Percentiles rank a stretch among this genome's conserved stretches.
These are phyloP conservation scores for Drosophila malerkotliana DNA, from an alignment of 1,140 invertebrate genomes.

Conservation along the genomic window DNA sequence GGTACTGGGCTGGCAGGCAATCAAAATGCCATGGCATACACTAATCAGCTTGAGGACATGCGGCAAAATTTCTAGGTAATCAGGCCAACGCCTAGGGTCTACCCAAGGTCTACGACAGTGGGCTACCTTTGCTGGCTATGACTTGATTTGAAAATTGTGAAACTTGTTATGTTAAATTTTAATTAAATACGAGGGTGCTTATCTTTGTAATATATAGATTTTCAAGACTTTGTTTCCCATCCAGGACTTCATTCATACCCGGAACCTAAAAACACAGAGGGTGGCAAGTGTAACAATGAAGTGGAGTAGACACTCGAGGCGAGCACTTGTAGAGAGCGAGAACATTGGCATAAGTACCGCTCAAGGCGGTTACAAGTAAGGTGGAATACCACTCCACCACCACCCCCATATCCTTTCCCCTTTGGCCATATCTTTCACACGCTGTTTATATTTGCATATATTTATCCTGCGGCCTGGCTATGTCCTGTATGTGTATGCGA, in stretches of 20 bases:
- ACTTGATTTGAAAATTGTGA: no score
- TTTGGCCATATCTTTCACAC: constrained; percentile 58
- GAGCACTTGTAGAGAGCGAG: constrained; percentile 42
- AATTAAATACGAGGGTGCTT: no score
- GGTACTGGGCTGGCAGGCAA: constrained; percentile 36
- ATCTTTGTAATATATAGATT: no score
- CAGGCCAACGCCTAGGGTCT: not conserved
- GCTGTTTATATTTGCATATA: constrained; percentile 80
- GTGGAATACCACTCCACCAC: not conserved
- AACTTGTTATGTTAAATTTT: no score
- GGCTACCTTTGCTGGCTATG: not conserved
- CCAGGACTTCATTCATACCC: constrained; percentile 18
- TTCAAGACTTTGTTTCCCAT: not conserved
- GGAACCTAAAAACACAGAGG: constrained; percentile 17
- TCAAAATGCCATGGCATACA: constrained; percentile 56
- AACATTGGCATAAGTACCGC: constrained; percentile 75
- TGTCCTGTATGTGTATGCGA: constrained; percentile 12
- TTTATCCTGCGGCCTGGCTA: constrained; percentile 68
- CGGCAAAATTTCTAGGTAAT: constrained; percentile 31
- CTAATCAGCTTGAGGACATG: constrained; percentile 53
- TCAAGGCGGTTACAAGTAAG: constrained; percentile 57
- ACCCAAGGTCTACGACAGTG: not conserved
- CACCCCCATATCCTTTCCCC: constrained; percentile 2
- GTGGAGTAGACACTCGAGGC: constrained; percentile 57
- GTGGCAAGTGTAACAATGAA: constrained; percentile 69